Evolutionary conservation across 2,797 vertebrate genomes (phyloP).

Genomic region (Paedocypris micromegethes): DNA sequence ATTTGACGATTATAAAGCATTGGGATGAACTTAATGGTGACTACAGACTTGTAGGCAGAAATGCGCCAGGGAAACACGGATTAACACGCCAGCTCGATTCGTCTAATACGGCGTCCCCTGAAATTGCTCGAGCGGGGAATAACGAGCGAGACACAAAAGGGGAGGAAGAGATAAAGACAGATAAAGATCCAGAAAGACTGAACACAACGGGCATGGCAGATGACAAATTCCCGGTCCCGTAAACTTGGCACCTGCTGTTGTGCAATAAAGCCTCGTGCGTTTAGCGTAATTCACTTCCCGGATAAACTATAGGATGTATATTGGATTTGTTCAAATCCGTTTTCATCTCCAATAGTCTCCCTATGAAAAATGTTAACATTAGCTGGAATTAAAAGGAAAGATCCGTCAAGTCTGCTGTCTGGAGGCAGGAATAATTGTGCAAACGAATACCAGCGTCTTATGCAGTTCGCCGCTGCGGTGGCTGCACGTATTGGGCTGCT

Average conservation of each 20-base stretch:
- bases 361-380: conserved; percentile 48
- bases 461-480: conserved; percentile 25
- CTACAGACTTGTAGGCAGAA: conserved; percentile 18
- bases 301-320: conserved; percentile 53
- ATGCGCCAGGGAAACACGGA: conserved; percentile 20
- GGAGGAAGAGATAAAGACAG: conserved; percentile 24
- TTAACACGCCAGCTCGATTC: conserved; percentile 26
- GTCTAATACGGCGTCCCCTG: conserved; percentile 23
- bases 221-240: conserved; percentile 59
- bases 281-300: conserved; percentile 58
- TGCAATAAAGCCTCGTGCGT: conserved; percentile 51
- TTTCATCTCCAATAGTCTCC: conserved; percentile 43
- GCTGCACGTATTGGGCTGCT: conserved; percentile 23
- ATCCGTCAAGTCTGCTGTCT: conserved; percentile 36
- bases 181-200: conserved; percentile 19
- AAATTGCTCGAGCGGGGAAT: conserved; percentile 31
- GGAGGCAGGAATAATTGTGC: conserved; percentile 24
- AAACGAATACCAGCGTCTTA: conserved; percentile 10
- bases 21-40: conserved; percentile 46
- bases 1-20: conserved; percentile 31
- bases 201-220: conserved; percentile 50
- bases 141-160: conserved; percentile 9
- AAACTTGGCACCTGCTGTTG: conserved; percentile 59
- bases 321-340: conserved; percentile 49
- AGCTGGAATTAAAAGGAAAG: conserved; percentile 44